Evolutionary conservation across 1,140 invertebrate genomes (phyloP).

Genomic region (Bactericera cockerelli): DNA sequence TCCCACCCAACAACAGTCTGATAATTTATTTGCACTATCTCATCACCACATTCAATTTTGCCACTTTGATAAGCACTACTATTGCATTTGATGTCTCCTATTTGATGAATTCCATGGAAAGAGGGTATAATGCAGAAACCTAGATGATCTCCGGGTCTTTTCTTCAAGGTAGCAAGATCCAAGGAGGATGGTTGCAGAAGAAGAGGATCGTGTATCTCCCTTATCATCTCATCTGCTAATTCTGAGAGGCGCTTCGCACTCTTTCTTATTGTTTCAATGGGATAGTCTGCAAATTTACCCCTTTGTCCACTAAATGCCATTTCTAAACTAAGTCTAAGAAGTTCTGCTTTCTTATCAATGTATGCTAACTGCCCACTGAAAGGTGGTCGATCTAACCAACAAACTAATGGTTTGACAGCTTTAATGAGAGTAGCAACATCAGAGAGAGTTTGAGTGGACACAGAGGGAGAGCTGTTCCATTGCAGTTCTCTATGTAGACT

Average conservation of each 20-base stretch:
- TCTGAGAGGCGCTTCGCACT: conserved; percentile 53
- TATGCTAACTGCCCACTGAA: conserved; percentile 54
- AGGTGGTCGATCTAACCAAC: conserved; percentile 65
- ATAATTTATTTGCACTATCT: conserved; percentile 83
- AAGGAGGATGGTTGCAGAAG: conserved; percentile 73
- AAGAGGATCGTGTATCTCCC: conserved; percentile 72
- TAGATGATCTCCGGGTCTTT: conserved; percentile 56
- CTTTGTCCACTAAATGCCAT: conserved; percentile 73
- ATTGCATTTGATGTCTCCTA: conserved; percentile 70
- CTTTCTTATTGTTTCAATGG: conserved; percentile 51
- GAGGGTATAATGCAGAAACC: conserved; percentile 74
- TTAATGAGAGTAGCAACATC: conserved; percentile 68
- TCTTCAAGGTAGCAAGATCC: conserved; percentile 71
- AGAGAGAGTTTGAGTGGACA: conserved; percentile 65
- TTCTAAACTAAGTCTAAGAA: conserved; percentile 64
- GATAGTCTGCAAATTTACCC: conserved; percentile 69
- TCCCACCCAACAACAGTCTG: conserved; percentile 86
- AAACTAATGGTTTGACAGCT: conserved; percentile 71
- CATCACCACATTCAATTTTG: conserved; percentile 82
- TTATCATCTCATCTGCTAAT: conserved; percentile 72
- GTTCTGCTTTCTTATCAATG: conserved; percentile 43
- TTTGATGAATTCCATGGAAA: conserved; percentile 69
- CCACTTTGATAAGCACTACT: conserved; percentile 70
- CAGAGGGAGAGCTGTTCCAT: conserved; percentile 38
- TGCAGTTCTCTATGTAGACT: conserved; percentile 55